These are phyloP conservation scores for Drosophila athabasca DNA, from an alignment of 1,140 invertebrate species.

Conservation along the genomic window DNA sequence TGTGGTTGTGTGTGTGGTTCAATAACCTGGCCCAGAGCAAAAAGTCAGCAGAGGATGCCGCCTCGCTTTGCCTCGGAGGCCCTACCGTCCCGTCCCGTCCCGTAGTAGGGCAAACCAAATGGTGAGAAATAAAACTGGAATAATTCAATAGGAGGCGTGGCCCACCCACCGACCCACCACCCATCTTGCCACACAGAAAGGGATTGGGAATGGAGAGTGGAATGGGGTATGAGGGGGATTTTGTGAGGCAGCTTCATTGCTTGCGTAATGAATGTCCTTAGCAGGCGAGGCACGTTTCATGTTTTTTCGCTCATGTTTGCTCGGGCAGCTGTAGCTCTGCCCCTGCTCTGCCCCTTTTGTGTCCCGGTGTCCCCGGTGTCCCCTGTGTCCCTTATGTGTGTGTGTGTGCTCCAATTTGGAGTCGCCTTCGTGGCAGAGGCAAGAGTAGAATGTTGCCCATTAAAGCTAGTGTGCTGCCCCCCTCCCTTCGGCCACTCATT, in stretches of 20 bases:
- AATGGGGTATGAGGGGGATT: not conserved
- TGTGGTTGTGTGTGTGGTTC: conserved; percentile 61
- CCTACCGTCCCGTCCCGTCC: too few species aligned
- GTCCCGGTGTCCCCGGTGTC: not conserved
- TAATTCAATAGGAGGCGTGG: conserved; percentile 67
- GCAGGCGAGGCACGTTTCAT: conserved; percentile 76
- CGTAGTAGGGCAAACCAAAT: conserved; percentile 32
- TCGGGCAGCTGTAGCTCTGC: conserved; percentile 24
- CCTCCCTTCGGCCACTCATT: conserved; percentile 9
- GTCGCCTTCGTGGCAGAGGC: conserved; percentile 39
- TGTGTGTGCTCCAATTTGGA: conserved; percentile 61
- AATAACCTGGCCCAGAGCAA: conserved; percentile 59
- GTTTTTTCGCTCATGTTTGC: conserved; percentile 73
- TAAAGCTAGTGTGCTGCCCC: conserved; percentile 38
- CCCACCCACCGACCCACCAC: conserved; percentile 2
- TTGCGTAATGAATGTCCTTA: conserved; percentile 79
- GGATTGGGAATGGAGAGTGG: not conserved
- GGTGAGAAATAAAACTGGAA: conserved; percentile 72
- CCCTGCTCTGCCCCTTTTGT: not conserved
- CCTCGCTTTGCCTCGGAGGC: conserved; percentile 5
- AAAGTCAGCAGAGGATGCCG: conserved; percentile 44
- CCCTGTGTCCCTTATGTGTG: too few species aligned
- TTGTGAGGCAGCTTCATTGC: conserved; percentile 49
- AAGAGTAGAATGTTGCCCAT: conserved; percentile 46
- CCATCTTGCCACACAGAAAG: not conserved